phyloP scores from a whole-genome alignment of 2,797 vertebrate species.

The Thripadectes ignobilis region DNA sequence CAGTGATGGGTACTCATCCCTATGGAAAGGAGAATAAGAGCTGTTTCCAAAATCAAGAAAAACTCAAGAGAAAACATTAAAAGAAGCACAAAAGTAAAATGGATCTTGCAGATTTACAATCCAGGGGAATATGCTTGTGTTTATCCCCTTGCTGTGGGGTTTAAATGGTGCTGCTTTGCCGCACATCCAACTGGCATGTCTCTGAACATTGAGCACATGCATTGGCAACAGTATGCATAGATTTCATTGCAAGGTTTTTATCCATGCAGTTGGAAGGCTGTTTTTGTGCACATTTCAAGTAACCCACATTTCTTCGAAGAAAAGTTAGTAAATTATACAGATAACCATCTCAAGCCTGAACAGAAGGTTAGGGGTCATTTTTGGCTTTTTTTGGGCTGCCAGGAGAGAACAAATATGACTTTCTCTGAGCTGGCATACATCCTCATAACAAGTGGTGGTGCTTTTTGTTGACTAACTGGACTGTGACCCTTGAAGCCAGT shows the following conservation, averaged over 20 bases:
- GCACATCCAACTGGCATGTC: rapidly evolving
- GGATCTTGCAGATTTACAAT: background rate
- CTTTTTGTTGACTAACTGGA: constrained; percentile 4
- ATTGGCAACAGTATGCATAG: background rate
- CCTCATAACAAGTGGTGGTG: background rate
- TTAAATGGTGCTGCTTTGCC: background rate
- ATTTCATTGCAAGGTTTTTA: background rate
- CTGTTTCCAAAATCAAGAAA: background rate
- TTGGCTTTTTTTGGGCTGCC: background rate
- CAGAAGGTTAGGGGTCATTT: background rate
- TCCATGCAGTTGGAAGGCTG: background rate
- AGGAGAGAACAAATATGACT: background rate
- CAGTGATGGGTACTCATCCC: background rate
- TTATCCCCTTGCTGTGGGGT: background rate
- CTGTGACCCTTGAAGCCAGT: background rate
- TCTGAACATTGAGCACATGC: background rate
- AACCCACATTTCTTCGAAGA: background rate
- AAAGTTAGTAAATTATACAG: background rate
- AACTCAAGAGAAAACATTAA: background rate
- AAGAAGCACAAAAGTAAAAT: background rate
- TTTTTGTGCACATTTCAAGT: background rate
- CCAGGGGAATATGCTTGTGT: background rate
- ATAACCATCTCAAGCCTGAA: background rate
- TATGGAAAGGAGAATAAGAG: background rate
- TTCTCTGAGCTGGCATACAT: background rate